Evolutionary conservation across 2,888 invertebrate genomes (phyloP), one percentile per base, ranked within the genome.

Genomic region (Melieria crassipennis): DNA sequence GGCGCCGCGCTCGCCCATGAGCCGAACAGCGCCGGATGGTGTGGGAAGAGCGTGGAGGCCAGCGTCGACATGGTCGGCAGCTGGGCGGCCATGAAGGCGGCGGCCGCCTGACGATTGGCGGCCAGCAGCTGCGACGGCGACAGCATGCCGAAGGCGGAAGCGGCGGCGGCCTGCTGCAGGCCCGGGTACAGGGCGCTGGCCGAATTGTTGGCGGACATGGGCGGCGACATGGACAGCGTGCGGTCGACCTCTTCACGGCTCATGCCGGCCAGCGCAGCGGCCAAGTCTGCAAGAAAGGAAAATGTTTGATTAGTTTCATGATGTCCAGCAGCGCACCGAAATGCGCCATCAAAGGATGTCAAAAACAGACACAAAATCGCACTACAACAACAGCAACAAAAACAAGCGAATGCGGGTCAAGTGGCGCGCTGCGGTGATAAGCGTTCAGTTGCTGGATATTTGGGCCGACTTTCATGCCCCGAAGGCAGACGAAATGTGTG

Each of bases 61-160:
- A 87, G 86, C 69, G 87, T 81, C 6, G 87, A 87, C 2, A 86
- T 84, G 4, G 85, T 86, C n/a, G 86, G 85, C 71, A 84, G 84
- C 10, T 83, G 80, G n/a, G 62, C 46, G 46, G 56, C 69, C 69
- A 87, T 86, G 70, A 87, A 81, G 6, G 87, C 87, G 3, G 86
- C 84, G 4, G 85, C 86, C n/a, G 86, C 85, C 71, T 84, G 84
- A 5, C 85, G 82, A 76, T 86, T 86, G 10, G 86, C 85, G 1
- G 85, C 85, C 72, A 86, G 52, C 61, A 86, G 70, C 55, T 86
- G 83, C 69, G 83, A 79, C 70, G 87, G 86, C 69, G 87, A 85
- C 0, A 87, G 74, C 83, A 87, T 86, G 73, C 85, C 83, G n/a
- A 87, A 86, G 16, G 87, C 84, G 7, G 86, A 84, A 11, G 85